These are phyloP conservation scores for Tenthredo distinguenda DNA, from an alignment of 2,888 invertebrate species.

Conservation along the genomic window DNA sequence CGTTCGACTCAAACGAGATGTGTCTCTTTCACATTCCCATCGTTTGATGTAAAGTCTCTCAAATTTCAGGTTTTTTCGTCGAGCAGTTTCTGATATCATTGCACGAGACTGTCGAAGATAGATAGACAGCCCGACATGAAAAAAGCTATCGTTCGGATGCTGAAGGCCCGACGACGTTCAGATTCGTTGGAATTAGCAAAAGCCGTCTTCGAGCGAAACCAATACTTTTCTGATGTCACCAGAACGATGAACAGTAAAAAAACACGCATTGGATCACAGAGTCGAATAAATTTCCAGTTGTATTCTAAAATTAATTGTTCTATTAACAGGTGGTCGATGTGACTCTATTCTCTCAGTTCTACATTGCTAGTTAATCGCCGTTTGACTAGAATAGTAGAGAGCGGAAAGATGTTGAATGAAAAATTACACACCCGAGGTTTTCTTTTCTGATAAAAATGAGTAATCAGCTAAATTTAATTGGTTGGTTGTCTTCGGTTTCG, in stretches of 20 bases:
- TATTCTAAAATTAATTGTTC: neutral
- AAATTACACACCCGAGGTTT: neutral
- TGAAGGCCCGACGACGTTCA: too few relatives aligned
- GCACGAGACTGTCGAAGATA: too few relatives aligned
- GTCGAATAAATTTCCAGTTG: neutral
- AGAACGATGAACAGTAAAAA: too few relatives aligned
- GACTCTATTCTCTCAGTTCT: neutral
- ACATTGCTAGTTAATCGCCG: neutral
- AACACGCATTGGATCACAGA: neutral
- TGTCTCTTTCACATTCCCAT: too few relatives aligned
- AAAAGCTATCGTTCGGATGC: too few relatives aligned
- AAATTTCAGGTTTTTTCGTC: too few relatives aligned
- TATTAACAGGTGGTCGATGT: neutral
- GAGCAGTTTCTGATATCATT: too few relatives aligned
- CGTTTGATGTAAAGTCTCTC: too few relatives aligned
- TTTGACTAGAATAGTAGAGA: neutral
- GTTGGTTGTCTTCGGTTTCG: neutral
- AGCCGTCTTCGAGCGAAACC: too few relatives aligned
- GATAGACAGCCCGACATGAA: too few relatives aligned
- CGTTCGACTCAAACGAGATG: too few relatives aligned
- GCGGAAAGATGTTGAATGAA: neutral
- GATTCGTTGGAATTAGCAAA: too few relatives aligned
- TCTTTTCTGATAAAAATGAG: neutral
- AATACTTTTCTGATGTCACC: neutral
- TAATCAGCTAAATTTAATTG: slow-evolving; percentile 12